Percentiles rank a stretch among this genome's conserved stretches.
Conservation (phyloP, 2,888 invertebrate species). For the Archips xylosteana region DNA sequence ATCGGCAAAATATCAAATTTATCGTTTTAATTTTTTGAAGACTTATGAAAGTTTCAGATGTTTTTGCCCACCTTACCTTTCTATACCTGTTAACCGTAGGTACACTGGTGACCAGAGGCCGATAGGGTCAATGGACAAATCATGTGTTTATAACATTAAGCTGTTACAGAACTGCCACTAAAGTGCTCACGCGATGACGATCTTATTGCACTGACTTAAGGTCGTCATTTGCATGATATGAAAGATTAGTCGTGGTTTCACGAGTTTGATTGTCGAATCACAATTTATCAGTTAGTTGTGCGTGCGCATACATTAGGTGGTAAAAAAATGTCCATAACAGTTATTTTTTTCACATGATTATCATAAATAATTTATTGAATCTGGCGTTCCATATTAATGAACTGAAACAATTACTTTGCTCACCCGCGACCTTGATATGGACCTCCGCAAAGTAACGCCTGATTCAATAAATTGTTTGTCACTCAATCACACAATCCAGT, state of each 20-base stretch:
- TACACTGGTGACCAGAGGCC: constrained; percentile 43
- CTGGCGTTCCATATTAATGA: too few species aligned
- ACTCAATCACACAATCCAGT: too few species aligned
- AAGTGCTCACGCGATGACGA: neutral
- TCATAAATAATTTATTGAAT: too few species aligned
- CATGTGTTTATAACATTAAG: constrained; percentile 67
- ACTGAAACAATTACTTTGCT: too few species aligned
- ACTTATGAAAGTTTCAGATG: neutral
- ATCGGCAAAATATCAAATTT: too few species aligned
- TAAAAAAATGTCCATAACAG: neutral
- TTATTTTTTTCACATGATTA: too few species aligned
- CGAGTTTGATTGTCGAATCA: constrained; percentile 62
- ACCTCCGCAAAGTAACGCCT: too few species aligned
- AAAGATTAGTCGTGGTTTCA: neutral
- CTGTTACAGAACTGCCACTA: constrained; percentile 53
- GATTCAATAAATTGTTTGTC: too few species aligned
- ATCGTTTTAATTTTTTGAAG: too few species aligned
- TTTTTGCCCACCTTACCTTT: neutral
- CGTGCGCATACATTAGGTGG: constrained; percentile 48
- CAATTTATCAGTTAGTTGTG: constrained; percentile 77
- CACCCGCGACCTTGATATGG: too few species aligned
- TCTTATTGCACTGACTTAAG: neutral
- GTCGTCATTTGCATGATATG: neutral
- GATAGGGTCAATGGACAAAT: constrained; percentile 74
- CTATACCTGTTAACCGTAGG: neutral